These are phyloP conservation scores for Oncorhynchus kisutch DNA, from an alignment of 2,113 vertebrate species.

Conservation along the genomic window DNA sequence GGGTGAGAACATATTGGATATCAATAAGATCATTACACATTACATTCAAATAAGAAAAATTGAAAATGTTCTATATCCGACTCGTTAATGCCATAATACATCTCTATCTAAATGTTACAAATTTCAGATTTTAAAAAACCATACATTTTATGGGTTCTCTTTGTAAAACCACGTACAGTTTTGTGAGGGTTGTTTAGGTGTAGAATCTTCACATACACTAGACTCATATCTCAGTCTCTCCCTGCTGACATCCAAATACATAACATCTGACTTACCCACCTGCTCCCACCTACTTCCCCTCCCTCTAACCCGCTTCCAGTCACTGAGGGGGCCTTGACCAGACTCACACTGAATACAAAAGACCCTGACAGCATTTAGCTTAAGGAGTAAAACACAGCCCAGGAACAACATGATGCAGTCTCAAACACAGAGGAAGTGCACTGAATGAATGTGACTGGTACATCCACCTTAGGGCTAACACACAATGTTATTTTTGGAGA, in stretches of 20 bases:
- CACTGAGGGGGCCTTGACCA: constrained; percentile 48
- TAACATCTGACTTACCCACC: background rate
- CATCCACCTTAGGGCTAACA: background rate
- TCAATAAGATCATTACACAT: constrained; percentile 20
- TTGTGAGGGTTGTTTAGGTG: background rate
- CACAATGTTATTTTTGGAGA: background rate
- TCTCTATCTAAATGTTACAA: background rate
- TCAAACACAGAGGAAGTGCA: background rate
- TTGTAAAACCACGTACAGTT: background rate
- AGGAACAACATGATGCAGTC: constrained; percentile 18
- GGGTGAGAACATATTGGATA: constrained; percentile 31
- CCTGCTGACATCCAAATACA: background rate
- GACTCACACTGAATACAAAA: constrained; percentile 61
- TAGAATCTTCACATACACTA: background rate
- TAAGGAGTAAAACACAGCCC: constrained; percentile 31
- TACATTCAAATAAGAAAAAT: background rate
- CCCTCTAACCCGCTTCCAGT: constrained; percentile 14
- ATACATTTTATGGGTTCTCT: background rate
- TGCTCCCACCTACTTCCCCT: background rate
- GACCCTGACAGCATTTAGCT: constrained; percentile 49
- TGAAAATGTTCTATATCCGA: background rate
- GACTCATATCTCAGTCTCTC: background rate
- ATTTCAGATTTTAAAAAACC: background rate
- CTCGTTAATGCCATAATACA: too few species aligned
- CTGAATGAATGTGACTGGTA: background rate